phyloP scores from a whole-genome alignment of 2,113 vertebrate genomes.

The Chloropsis cyanopogon region DNA sequence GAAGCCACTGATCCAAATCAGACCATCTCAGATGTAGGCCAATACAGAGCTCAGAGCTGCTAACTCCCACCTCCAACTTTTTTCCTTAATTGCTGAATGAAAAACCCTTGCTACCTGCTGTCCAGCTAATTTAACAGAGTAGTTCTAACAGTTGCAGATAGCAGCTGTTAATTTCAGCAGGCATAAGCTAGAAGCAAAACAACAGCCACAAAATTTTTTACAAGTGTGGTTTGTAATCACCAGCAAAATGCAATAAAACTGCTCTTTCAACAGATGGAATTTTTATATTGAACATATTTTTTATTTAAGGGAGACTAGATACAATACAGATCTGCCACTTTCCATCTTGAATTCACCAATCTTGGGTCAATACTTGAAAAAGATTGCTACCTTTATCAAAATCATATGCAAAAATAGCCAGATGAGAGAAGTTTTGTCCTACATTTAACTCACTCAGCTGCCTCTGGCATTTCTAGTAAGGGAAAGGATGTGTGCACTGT shows the following conservation, averaged over 20 bases:
- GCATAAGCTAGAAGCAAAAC: not conserved
- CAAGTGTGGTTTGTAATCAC: not conserved
- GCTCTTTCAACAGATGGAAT: not conserved
- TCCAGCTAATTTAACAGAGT: not conserved
- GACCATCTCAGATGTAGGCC: not conserved
- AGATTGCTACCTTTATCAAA: not conserved
- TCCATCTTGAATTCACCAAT: not conserved
- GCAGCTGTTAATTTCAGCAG: not conserved
- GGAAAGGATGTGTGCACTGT: rapidly evolving
- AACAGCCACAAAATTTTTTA: not conserved
- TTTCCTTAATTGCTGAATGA: not conserved
- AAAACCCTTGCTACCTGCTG: not conserved
- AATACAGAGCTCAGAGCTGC: not conserved
- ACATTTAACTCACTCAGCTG: not conserved
- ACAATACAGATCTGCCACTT: not conserved
- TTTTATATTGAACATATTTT: not conserved
- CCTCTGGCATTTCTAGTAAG: not conserved
- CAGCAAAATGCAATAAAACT: not conserved
- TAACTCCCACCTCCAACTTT: not conserved
- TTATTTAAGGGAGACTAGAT: not conserved
- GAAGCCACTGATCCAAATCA: not conserved
- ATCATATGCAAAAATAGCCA: not conserved
- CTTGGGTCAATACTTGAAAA: not conserved
- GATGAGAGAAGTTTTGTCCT: not conserved
- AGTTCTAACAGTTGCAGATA: not conserved